phyloP scores from a whole-genome alignment of 2,888 invertebrate species.

The Ashinkailepas kermadecensis region DNA sequence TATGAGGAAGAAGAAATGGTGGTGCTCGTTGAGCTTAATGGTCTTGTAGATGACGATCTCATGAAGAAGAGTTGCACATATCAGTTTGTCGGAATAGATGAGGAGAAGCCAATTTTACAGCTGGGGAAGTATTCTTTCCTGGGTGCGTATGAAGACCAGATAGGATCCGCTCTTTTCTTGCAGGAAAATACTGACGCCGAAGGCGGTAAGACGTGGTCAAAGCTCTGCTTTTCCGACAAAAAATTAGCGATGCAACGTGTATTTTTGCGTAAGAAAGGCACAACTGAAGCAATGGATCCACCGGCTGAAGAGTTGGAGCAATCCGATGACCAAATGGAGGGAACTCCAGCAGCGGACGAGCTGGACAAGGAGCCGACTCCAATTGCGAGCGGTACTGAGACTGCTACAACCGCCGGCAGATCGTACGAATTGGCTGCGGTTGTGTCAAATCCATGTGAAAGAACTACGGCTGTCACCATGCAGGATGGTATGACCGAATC shows the following conservation, averaged over 20 bases:
- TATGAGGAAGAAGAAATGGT: neutral
- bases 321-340: no score
- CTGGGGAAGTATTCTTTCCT: constrained; percentile 3
- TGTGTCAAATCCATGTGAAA: no score
- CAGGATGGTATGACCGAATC: no score
- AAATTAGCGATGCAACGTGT: neutral
- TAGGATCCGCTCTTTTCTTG: neutral
- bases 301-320: no score
- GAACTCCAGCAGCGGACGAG: no score
- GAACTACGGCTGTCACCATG: no score
- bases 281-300: no score
- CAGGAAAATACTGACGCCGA: neutral
- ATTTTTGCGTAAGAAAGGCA: neutral
- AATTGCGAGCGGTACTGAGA: no score
- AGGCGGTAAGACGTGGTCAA: neutral
- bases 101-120: neutral
- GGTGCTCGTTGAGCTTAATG: neutral
- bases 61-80: neutral
- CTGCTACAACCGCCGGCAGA: no score
- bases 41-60: neutral
- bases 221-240: neutral
- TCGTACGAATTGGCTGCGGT: no score
- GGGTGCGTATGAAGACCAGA: neutral
- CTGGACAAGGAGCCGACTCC: no score
- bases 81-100: neutral